phyloP scores from a whole-genome alignment of 2,888 invertebrate species.

The Ramazzottius varieornatus region DNA sequence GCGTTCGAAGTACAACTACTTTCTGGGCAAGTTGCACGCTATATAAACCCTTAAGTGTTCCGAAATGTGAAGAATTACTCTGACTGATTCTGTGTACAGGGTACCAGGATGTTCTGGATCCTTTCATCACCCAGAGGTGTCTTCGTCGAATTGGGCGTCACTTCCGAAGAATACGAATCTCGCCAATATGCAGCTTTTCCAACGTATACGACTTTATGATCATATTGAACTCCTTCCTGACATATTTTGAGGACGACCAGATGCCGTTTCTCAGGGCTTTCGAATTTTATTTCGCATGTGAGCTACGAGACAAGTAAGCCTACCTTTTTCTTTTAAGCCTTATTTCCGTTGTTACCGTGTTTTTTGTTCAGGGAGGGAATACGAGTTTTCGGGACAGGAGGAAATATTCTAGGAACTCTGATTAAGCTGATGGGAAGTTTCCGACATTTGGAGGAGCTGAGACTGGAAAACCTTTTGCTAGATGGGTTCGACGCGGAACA shows the following conservation, averaged over 20 bases:
- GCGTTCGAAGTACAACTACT: neutral
- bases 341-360: neutral
- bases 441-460: neutral
- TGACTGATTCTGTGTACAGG: neutral
- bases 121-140: neutral
- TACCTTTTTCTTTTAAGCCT: neutral
- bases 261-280: neutral
- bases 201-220: neutral
- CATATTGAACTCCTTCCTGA: neutral
- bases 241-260: neutral
- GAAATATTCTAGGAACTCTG: neutral
- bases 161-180: neutral
- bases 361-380: neutral
- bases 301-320: neutral
- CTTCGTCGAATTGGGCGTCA: neutral
- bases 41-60: too few species aligned
- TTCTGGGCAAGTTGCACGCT: neutral
- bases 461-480: neutral
- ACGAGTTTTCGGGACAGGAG: conserved; percentile 1
- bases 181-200: neutral
- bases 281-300: neutral
- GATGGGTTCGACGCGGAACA: neutral
- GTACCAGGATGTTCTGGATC: neutral
- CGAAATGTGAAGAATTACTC: too few species aligned
- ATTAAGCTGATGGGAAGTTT: neutral